phyloP scores from a whole-genome alignment of 1,140 invertebrate species.

The Hypsibius dujardini region DNA sequence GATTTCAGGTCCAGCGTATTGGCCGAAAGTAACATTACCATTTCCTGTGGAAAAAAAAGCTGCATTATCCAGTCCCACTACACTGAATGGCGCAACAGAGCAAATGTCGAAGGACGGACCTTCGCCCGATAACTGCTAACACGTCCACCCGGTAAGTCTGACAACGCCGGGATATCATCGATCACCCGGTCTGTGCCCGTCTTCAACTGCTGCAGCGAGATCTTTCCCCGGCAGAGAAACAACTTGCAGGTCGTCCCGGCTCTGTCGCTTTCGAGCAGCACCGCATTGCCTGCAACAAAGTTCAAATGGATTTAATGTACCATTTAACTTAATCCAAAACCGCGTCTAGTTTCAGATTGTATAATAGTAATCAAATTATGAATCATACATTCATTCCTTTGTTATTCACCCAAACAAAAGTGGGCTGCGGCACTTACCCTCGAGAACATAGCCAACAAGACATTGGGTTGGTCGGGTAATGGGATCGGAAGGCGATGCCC shows the following conservation, averaged over 20 bases:
- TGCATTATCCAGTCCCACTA: too few relatives aligned
- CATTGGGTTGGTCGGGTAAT: constrained; percentile 2
- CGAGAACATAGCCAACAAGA: constrained; percentile 2
- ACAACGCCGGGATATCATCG: not conserved
- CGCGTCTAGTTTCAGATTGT: too few relatives aligned
- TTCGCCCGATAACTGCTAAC: not conserved
- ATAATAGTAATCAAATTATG: too few relatives aligned
- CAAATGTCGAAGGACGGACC: not conserved
- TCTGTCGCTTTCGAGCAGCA: not conserved
- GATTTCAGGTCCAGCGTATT: constrained; percentile 3
- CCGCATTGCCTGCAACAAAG: not conserved
- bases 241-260: not conserved
- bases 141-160: not conserved
- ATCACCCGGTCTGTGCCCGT: not conserved
- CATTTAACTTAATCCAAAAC: too few relatives aligned
- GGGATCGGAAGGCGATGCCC: not conserved
- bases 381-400: too few relatives aligned
- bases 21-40: not conserved
- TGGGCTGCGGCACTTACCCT: constrained; percentile 1
- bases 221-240: constrained; percentile 1
- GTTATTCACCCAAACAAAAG: not conserved
- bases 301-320: not conserved
- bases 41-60: not conserved
- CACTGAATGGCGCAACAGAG: too few relatives aligned
- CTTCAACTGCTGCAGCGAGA: not conserved